Evolutionary conservation across 1,140 invertebrate species (phyloP), one percentile per base, ranked within the genome.

Genomic region (Drosophila rhopaloa): DNA sequence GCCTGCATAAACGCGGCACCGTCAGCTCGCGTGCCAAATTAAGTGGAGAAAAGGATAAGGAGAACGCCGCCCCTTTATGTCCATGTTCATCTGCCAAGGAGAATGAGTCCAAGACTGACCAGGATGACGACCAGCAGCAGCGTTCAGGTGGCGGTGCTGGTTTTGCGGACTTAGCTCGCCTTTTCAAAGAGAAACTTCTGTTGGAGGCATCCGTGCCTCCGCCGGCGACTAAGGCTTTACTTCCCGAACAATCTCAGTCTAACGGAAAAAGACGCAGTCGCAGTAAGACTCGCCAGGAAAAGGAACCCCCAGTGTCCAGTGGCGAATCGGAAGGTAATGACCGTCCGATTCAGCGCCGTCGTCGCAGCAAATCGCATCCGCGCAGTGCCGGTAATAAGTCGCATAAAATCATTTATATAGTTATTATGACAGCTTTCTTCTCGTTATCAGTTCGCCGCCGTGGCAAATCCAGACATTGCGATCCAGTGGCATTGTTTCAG

Each of bases 401-500:
- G 5, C 0, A 10, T 19, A 4, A 24, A 35, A 43, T 5, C 6
- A 35, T 13, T n/a, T 10, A 56, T 35, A 37, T 61, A 29, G 6
- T 9, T 38, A 19, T 6, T 5, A 14, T 43, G 16, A 5, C 16
- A 0, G 7, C 8, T 27, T n/a, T 29, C 7, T 14, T 10, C 27
- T 7, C 10, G 0, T 11, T 38, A 43, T 19, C 35, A 80, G 81
- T 14, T 38, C 55, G 40, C n/a, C 29, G 58, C 6, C 55, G 53
- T 48, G 24, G 43, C 1, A 76, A 63, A 35, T 46, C 58, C 9
- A 71, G 51, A 27, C 14, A 71, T 43, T 66, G 24, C 76, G 96
- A 96, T 91, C 96, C 96, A 47, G 96, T 97, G 3, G 93, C 94
- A 10, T 91, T 96, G 9, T 97, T 96, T 88, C 95, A 96, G 53